Base-by-base conservation (phyloP, 2,888 invertebrate species). In the Microctonus hyperodae region DNA sequence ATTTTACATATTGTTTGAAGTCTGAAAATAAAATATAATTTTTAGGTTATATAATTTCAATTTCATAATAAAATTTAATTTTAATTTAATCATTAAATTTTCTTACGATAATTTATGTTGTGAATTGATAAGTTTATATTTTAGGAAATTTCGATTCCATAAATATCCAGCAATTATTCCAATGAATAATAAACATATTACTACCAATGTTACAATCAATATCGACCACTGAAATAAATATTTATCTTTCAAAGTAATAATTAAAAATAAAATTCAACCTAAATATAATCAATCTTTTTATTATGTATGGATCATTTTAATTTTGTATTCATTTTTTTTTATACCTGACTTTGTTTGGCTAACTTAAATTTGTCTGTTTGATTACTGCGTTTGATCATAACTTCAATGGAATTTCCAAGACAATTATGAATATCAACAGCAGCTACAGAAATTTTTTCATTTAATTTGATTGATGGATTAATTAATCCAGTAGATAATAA, bases 351-450 rank as follows among this genome's bases (percentile, higher is more conserved):
- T 33, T 31, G 13, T 13, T 37, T 37, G 22, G 5, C 31, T 23
- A 13, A 9, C 16, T 6, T 11, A 56, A 64, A 13, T 35, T 11
- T 13, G 44, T 1, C 53, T 9, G 6, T 22, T 31, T 40, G 59
- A 13, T 59, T 25, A n/a, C 55, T 50, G 53, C 23, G 40, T 40
- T 67, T 48, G 44, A 73, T 51, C 28, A 69, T 58, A 50, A 72
- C 69, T 51, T 64, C 69, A 48, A 78, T 78, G 57, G 74, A 74
- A 48, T 53, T 69, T 16, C 79, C 79, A 1, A 66, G 61, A 57
- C 83, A 83, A 16, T 75, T 77, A 23, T 69, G 61, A 7, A 58
- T 16, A 68, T 82, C 76, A 33, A 74, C 56, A 11, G 77, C 76
- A 20, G 64, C 65, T 2, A 82, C 76, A 25, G 76, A 74, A 53